These are phyloP conservation scores for Tetragonisca angustula DNA, from an alignment of 2,888 invertebrate species.

Conservation along the genomic window DNA sequence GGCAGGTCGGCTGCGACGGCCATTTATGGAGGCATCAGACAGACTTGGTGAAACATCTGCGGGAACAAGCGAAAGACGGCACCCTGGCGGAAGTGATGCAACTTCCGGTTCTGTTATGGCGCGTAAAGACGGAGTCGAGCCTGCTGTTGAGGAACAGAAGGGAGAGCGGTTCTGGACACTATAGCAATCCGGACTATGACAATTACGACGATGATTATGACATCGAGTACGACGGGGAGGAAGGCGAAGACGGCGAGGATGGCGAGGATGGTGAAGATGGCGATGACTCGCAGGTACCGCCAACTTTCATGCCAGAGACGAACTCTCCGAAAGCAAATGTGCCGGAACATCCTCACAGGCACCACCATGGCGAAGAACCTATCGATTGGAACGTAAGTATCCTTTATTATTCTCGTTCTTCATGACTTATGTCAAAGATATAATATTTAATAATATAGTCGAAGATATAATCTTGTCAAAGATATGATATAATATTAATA, in stretches of 20 bases:
- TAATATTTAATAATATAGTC: background rate
- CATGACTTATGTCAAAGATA: too few species aligned
- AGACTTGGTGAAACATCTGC: slow-evolving; percentile 88
- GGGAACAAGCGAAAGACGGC: slow-evolving; percentile 90
- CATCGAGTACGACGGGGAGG: slow-evolving; percentile 81
- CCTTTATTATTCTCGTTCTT: too few species aligned
- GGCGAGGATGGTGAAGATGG: slow-evolving; percentile 56
- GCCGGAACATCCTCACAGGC: slow-evolving; percentile 82
- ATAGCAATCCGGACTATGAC: slow-evolving; percentile 77
- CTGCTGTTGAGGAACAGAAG: slow-evolving; percentile 78
- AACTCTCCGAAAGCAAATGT: slow-evolving; percentile 62
- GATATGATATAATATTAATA: background rate
- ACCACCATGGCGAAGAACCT: slow-evolving; percentile 83
- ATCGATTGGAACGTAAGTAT: slow-evolving; percentile 66
- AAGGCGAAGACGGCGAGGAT: slow-evolving; percentile 74
- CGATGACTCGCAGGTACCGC: slow-evolving; percentile 77
- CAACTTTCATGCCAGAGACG: slow-evolving; percentile 64
- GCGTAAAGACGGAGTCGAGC: slow-evolving; percentile 83
- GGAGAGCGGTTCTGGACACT: slow-evolving; percentile 81
- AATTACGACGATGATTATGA: slow-evolving; percentile 78
- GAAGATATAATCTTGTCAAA: background rate
- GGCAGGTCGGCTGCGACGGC: slow-evolving; percentile 91
- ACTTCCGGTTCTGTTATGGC: slow-evolving; percentile 90
- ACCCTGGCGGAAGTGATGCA: slow-evolving; percentile 89
- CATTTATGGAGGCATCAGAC: slow-evolving; percentile 89